Evolutionary conservation across 2,888 invertebrate genomes (phyloP).

Genomic region (Chrysolina oricalcia): DNA sequence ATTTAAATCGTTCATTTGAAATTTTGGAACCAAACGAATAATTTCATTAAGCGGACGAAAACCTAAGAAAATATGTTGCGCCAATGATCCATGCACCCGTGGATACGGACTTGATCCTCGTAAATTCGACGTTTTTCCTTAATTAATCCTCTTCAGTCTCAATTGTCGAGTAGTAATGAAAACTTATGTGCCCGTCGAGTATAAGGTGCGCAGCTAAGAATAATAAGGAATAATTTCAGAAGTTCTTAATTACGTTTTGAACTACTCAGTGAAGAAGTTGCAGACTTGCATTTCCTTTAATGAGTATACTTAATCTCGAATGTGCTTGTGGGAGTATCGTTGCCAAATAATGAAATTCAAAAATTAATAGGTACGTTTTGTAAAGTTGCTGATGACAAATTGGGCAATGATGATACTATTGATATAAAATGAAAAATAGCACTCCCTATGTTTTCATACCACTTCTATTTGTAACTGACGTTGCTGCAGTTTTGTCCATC

Average conservation of each 20-base stretch:
- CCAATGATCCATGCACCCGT: conserved; percentile 10
- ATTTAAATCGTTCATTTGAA: no score
- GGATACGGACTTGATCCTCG: conserved; percentile 30
- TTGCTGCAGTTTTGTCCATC: no score
- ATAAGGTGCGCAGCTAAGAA: conserved; percentile 38
- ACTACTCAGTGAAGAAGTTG: conserved; percentile 40
- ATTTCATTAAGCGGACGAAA: background rate
- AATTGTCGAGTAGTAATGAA: conserved; percentile 31
- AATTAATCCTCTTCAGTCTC: conserved; percentile 36
- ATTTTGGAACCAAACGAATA: no score
- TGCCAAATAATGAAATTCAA: background rate
- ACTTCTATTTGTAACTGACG: no score
- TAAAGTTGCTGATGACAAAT: no score
- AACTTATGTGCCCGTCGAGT: conserved; percentile 39
- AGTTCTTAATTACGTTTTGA: conserved; percentile 46
- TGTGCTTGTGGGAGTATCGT: background rate
- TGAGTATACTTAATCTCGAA: conserved; percentile 21
- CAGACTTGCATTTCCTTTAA: conserved; percentile 41
- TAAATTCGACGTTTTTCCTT: conserved; percentile 37
- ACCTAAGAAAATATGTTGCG: background rate
- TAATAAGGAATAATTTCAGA: conserved; percentile 47
- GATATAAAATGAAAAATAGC: no score
- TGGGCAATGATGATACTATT: no score
- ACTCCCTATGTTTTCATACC: no score
- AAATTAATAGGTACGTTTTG: background rate